Percentiles rank a stretch among this genome's conserved stretches.
Evolutionary conservation across 2,797 vertebrate genomes (phyloP).

Genomic region (Clarias pachynema): DNA sequence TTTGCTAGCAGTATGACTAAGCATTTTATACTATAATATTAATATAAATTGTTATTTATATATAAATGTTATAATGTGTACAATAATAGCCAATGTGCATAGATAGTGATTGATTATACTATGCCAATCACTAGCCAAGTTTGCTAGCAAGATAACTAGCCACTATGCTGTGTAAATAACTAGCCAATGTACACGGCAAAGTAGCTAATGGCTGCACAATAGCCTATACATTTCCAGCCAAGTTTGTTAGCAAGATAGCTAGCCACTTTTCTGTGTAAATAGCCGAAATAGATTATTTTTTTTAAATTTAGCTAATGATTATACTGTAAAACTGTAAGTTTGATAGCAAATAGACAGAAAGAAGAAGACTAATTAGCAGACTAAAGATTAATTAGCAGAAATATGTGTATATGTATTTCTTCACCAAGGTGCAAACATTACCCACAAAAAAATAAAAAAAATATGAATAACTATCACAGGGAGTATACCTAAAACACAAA

Average conservation of each 20-base stretch:
- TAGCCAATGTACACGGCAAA: not conserved
- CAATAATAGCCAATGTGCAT: too few relatives aligned
- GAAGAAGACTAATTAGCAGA: not conserved
- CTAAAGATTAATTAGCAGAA: too few relatives aligned
- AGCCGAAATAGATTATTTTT: not conserved
- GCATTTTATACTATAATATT: not conserved
- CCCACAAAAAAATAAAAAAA: not conserved
- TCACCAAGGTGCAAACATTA: not conserved
- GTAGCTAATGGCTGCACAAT: not conserved
- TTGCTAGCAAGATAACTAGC: not conserved
- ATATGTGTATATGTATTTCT: not conserved
- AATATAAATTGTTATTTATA: too few relatives aligned
- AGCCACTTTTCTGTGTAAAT: not conserved
- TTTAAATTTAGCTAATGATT: not conserved
- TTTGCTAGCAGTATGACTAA: not conserved
- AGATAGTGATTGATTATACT: not conserved
- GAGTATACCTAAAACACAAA: not conserved
- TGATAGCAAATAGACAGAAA: not conserved
- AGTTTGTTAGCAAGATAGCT: not conserved
- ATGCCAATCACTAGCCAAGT: not conserved
- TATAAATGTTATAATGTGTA: not conserved
- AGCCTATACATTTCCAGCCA: not conserved
- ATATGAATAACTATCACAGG: too few relatives aligned
- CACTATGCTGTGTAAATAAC: not conserved
- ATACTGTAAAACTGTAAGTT: too few relatives aligned